Evolutionary conservation across 2,113 vertebrate genomes (phyloP).

Genomic region (Leucopsar rothschildi): DNA sequence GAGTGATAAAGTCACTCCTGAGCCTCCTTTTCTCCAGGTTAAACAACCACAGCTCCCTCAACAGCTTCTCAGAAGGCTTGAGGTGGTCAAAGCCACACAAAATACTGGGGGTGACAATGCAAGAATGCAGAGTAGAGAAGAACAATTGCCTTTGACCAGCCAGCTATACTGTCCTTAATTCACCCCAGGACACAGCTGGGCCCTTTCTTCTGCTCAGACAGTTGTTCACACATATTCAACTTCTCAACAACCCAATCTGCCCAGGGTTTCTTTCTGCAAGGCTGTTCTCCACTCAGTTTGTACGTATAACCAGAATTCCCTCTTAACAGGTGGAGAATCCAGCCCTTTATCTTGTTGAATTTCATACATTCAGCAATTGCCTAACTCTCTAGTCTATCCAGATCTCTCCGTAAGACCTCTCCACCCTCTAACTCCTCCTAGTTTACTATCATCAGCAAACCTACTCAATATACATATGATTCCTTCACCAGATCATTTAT

Average conservation of each 20-base stretch:
- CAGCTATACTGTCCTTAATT: background rate
- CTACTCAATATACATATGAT: background rate
- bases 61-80: background rate
- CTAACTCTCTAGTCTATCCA: background rate
- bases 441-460: background rate
- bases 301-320: accelerated
- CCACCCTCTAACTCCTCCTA: accelerated
- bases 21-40: background rate
- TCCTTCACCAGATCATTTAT: background rate
- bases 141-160: accelerated
- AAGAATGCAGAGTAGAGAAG: no score
- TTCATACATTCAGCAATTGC: accelerated
- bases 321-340: background rate
- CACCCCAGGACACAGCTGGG: background rate
- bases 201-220: background rate
- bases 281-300: background rate
- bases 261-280: background rate
- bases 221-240: accelerated
- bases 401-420: background rate
- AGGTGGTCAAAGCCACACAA: background rate
- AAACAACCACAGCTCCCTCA: background rate
- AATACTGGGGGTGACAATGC: background rate
- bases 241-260: background rate
- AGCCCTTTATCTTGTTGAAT: background rate
- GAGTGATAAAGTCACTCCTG: background rate